These are phyloP conservation scores for Dermochelys coriacea DNA, from an alignment of 2,797 vertebrate species.

Conservation along the genomic window DNA sequence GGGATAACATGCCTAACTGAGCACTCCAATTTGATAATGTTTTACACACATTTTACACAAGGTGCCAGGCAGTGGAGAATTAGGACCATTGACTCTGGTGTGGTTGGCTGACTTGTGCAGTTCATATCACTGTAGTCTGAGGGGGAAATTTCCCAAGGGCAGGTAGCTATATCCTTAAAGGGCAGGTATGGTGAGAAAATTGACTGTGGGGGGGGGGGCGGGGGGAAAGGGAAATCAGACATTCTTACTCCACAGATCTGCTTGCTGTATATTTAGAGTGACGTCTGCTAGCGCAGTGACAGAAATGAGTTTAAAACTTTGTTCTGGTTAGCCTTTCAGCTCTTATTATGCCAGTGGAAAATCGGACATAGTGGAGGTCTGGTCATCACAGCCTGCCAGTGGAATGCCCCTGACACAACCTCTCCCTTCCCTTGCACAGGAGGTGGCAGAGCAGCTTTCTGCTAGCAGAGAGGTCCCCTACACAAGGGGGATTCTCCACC, in stretches of 20 bases:
- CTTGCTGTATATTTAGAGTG: not conserved
- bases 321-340: not conserved
- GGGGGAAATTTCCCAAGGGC: not conserved
- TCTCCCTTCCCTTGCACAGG: not conserved
- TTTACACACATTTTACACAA: not conserved
- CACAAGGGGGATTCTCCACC: not conserved
- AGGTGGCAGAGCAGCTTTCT: accelerated
- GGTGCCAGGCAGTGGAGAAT: not conserved
- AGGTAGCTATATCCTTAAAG: not conserved
- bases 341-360: not conserved
- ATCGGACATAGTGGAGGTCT: not conserved
- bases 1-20: not conserved
- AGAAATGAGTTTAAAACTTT: not conserved
- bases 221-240: no score
- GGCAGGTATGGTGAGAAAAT: not conserved
- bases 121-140: not conserved
- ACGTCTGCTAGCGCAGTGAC: not conserved
- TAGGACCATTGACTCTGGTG: not conserved
- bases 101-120: not conserved
- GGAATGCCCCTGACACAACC: not conserved
- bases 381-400: not conserved
- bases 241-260: not conserved
- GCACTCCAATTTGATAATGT: not conserved
- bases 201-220: not conserved
- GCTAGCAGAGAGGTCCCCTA: not conserved